Evolutionary conservation across 2,888 invertebrate genomes (phyloP), one percentile per base, ranked within the genome.

Genomic region (Ormyrus thymus): DNA sequence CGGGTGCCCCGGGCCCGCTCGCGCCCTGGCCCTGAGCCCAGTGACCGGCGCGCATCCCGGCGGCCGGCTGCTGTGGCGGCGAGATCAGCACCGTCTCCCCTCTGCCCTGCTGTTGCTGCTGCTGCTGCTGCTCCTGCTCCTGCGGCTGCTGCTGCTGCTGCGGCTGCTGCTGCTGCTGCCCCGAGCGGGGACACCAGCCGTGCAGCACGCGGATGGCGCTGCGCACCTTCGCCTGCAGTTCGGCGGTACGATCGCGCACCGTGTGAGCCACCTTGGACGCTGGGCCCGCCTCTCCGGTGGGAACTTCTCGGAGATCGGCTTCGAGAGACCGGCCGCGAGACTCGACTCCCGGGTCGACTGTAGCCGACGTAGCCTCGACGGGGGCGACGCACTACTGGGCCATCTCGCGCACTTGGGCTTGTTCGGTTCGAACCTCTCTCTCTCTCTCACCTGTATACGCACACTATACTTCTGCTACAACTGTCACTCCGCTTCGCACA

Each of bases 1-100:
- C 65, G 65, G 15, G 48, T 53, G 46, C 13, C 56, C 81, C 50
- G 13, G 85, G 84, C 58, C 85, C 84, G 62, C 76, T 77, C 29
- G 13, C 46, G n/a, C 55, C 51, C 46, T 53, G 85, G 83, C 13
- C 85, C 84, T 65, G 86, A 84, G 59, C 76, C 79, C 48, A 43
- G 48, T 15, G 29, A 10, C 45, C 48, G 29, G 2, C n/a, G 66
- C 46, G 13, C 9, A 29, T 78, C 71, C 71, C 80, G 55, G 50
- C 70, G 71, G 72, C 75, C 50, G 6, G 68, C 66, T 80, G 74
- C 58, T 51, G 75, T 15, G 8, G 58, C 55, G 89, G 90, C 82
- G 90, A 84, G 87, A 90, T 90, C 81, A 90, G 83, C 72, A 90
- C 90, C 72, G 90, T 81, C 90, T 92, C 77, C 89, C 92, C 86